Evolutionary conservation across 2,888 invertebrate genomes (phyloP), one percentile per base, ranked within the genome.

Genomic region (Melikaiella ostensackeni): DNA sequence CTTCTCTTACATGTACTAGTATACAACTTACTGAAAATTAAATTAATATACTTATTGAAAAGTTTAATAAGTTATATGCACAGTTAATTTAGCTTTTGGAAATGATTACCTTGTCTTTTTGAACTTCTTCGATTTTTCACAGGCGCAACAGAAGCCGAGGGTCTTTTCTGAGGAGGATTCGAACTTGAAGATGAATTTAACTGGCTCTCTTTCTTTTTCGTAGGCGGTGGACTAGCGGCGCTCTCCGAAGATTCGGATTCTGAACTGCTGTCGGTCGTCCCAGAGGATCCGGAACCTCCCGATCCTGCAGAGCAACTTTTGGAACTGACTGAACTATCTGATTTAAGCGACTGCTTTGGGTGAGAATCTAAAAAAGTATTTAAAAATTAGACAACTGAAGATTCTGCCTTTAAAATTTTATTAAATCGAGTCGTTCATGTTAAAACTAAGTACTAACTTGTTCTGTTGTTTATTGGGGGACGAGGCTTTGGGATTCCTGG

Each of bases 231-330:
- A 87, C 92, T 93, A 5, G 92, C 92, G 16, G 91, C 91, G 79
- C 92, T 93, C 74, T 92, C 91, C 0, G 95, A 95, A 0, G 96
- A 95, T 81, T 96, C 96, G 0, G 95, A 94, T 83, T 96, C 96
- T 0, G 94, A 94, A 84, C 95, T 95, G 57, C 88, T 86, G 79
- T 88, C 85, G 82, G 91, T 86, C 0, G 95, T 94, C 3, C 94
- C 95, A 0, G 94, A 95, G 5, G 95, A 95, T 59, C 94, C 96
- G 0, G 95, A 95, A 76, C 94, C 94, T 80, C 94, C 95, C 0
- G 95, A 94, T 35, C 86, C 90, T 33, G 87, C 90, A 0, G 95
- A 95, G 78, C 95, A 95, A 57, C 94, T 95, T 85, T 95, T 94
- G 77, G 94, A 94, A 86, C 94, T 95, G 0, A 94, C 92, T 0